A percentile compares a stretch with the other conserved stretches of the same genome.
Conservation (phyloP, 2,797 vertebrate genomes). For the Buceros bicornis region DNA sequence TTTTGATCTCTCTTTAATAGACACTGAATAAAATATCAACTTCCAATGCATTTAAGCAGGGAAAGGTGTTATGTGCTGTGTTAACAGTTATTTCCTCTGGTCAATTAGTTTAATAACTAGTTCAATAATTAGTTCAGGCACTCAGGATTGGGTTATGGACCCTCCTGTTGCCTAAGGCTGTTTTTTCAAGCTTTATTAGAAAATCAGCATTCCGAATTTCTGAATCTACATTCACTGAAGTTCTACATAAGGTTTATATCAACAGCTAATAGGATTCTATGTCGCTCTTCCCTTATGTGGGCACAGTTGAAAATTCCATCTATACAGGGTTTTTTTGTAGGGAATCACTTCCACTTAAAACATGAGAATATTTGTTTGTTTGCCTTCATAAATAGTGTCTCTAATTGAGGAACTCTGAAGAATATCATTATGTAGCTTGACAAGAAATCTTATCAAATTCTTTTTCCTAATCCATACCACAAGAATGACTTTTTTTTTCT, state of each 20-base stretch:
- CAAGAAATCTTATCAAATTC: neutral
- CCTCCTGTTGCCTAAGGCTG: neutral
- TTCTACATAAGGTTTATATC: neutral
- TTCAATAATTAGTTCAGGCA: neutral
- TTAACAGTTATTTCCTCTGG: neutral
- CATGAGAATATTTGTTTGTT: neutral
- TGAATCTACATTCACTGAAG: neutral
- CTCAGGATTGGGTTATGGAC: neutral
- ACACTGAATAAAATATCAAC: neutral
- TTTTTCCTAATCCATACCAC: neutral
- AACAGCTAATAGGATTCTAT: neutral
- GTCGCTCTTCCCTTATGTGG: neutral
- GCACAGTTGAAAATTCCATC: neutral
- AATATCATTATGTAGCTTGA: neutral
- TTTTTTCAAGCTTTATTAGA: neutral
- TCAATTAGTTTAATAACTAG: neutral
- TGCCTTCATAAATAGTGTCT: neutral
- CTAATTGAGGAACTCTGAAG: neutral
- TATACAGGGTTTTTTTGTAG: neutral
- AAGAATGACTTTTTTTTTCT: conserved; percentile 6
- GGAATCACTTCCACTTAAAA: neutral
- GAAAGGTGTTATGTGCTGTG: neutral
- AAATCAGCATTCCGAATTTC: neutral
- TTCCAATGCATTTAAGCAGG: neutral
- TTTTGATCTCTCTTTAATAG: neutral